Base-by-base conservation (phyloP, 2,888 invertebrate species). In the Lingula anatina region DNA sequence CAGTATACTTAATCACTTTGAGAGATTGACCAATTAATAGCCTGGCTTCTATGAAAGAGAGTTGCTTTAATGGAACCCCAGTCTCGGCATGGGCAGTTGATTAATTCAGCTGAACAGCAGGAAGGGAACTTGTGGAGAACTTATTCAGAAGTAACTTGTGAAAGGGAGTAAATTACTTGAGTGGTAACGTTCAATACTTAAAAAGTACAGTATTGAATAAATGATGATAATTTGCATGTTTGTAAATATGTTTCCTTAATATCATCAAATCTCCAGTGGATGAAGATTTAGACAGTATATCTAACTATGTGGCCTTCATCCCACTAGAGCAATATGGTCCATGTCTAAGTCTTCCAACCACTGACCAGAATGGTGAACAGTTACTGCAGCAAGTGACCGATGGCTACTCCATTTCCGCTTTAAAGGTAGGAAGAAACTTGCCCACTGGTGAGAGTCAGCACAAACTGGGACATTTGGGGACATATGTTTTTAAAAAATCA, bases 241-340 rank as follows among this genome's bases (percentile, higher is more conserved):
- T 31, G n/a, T 31, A 12, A 31, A 31, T 12, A 31, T 31, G 9
- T 12, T 9, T 15, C 15, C 9, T 31, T 31, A 31, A 12, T 31
- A 12, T 23, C 21, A 20, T 2, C 35, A 61, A 63, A 9, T 46
- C 50, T 38, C 60, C 65, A 35, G 21, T 59, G 18, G 45, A 47
- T 28, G 42, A 51, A 20, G 59, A 57, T 18, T 46, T 58, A 7
- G 65, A 64, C 44, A 50, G 47, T 3, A 42, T 46, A 2, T 51
- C 56, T 24, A 57, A 57, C 43, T 65, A 64, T 38, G 46, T 70
- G 42, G 64, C 65, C 3, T 56, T 54, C 46, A 58, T 64, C 40
- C 54, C 65, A 15, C 45, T 70, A 28, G 58, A 65, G 41, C 65
- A 65, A 43, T 71, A 66, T 55, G 70, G 70, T 27, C 59, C 64